Percentiles rank a stretch among this genome's conserved stretches.
Conservation (phyloP, 1,140 invertebrate genomes). For the Brachionus sp. region DNA sequence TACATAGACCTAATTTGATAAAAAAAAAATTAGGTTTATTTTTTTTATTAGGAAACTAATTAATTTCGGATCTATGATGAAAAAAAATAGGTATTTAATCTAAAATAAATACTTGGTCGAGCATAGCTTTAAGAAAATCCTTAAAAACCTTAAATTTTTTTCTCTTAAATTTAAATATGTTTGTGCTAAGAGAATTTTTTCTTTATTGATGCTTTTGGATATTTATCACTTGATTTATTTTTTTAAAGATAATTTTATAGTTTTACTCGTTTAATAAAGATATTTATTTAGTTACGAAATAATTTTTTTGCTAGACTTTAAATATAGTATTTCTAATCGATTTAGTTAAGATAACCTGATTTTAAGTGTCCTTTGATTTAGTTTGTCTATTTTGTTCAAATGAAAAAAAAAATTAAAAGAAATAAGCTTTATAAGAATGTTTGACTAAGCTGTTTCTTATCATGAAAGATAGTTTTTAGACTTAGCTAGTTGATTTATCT, state of each 20-base stretch:
- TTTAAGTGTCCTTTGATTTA: background rate
- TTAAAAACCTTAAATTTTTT: background rate
- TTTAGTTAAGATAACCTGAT: background rate
- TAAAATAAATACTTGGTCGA: background rate
- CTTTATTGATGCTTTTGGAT: background rate
- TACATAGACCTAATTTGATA: slow-evolving; percentile 30
- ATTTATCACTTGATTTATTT: slow-evolving; percentile 29
- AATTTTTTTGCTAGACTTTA: background rate
- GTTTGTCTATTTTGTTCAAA: background rate
- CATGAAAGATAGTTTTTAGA: background rate
- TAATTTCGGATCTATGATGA: background rate
- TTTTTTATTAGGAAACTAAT: slow-evolving; percentile 22
- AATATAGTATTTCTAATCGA: background rate
- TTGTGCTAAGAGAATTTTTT: background rate
- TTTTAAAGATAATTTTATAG: background rate
- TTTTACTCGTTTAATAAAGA: background rate
- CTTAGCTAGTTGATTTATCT: background rate
- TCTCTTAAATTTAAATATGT: background rate
- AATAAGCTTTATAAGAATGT: background rate
- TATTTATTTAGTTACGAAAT: slow-evolving; percentile 6
- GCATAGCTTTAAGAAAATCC: background rate
- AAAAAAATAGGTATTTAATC: slow-evolving; percentile 9
- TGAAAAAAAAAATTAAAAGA: background rate
- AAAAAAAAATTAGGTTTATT: background rate
- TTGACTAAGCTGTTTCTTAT: background rate